These are phyloP conservation scores for Acronicta leporina DNA, from an alignment of 2,888 invertebrate genomes.

Conservation along the genomic window DNA sequence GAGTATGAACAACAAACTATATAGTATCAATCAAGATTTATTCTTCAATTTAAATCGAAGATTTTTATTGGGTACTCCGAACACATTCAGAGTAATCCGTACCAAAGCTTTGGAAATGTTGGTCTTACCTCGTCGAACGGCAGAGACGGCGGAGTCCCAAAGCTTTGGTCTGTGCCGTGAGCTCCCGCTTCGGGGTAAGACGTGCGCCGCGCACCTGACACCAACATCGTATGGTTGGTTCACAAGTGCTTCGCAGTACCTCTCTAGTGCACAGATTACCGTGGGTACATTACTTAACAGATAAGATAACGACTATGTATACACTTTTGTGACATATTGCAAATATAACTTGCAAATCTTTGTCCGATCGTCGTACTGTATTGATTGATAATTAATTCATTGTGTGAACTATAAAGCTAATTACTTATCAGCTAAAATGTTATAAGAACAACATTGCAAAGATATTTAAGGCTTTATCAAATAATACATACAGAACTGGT, in stretches of 20 bases:
- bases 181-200: constrained; percentile 65
- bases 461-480: neutral
- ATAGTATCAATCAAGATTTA: constrained; percentile 7
- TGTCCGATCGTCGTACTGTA: constrained; percentile 29
- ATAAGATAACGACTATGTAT: constrained; percentile 77
- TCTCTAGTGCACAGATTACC: constrained; percentile 68
- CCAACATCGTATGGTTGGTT: constrained; percentile 80
- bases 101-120: constrained; percentile 9
- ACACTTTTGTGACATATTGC: constrained; percentile 66
- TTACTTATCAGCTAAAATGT: neutral
- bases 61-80: neutral
- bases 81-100: constrained; percentile 1
- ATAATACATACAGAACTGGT: neutral
- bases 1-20: neutral
- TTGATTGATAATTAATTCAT: constrained; percentile 52
- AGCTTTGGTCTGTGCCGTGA: constrained; percentile 55
- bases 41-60: neutral
- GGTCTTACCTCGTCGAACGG: constrained; percentile 70
- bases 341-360: constrained; percentile 62
- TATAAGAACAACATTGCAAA: neutral
- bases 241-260: constrained; percentile 59
- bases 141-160: constrained; percentile 44
- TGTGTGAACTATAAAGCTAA: no score
- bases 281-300: constrained; percentile 71
- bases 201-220: constrained; percentile 79